phyloP scores from a whole-genome alignment of 2,113 vertebrate genomes.

The Rousettus leschenaultii region DNA sequence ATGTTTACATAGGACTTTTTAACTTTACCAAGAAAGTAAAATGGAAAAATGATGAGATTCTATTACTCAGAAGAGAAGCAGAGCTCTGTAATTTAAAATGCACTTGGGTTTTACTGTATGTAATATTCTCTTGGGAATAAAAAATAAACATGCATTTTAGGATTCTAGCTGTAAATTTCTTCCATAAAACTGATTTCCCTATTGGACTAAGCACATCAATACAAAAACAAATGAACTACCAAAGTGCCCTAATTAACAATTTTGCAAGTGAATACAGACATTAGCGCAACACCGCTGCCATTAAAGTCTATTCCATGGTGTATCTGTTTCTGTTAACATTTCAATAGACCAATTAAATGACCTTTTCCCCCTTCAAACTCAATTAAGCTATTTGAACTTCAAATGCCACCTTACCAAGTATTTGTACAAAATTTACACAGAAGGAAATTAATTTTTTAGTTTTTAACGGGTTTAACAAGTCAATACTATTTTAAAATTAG shows the following conservation, averaged over 20 bases:
- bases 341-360: slow-evolving; percentile 97
- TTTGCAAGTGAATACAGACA: slow-evolving; percentile 97
- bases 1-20: not conserved
- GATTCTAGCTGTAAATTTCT: slow-evolving; percentile 72
- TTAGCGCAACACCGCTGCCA: slow-evolving; percentile 89
- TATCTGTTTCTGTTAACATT: slow-evolving; percentile 95
- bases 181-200: slow-evolving; percentile 85
- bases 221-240: slow-evolving; percentile 94
- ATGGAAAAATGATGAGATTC: not conserved
- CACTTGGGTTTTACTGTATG: slow-evolving; percentile 37
- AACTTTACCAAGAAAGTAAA: slow-evolving; percentile 14
- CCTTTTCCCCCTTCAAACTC: slow-evolving; percentile 88
- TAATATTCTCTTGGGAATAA: slow-evolving; percentile 47
- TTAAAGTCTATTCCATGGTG: slow-evolving; percentile 92
- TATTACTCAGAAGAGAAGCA: slow-evolving; percentile 17
- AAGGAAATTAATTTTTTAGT: slow-evolving; percentile 78
- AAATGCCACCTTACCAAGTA: slow-evolving; percentile 88
- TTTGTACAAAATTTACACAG: slow-evolving; percentile 82
- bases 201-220: slow-evolving; percentile 89
- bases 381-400: slow-evolving; percentile 90
- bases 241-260: slow-evolving; percentile 91
- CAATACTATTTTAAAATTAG: slow-evolving; percentile 72
- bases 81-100: slow-evolving; percentile 56
- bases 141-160: slow-evolving; percentile 47
- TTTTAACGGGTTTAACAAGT: slow-evolving; percentile 77